These are phyloP conservation scores for Leucoma salicis DNA, from an alignment of 2,888 invertebrate species.

Conservation along the genomic window DNA sequence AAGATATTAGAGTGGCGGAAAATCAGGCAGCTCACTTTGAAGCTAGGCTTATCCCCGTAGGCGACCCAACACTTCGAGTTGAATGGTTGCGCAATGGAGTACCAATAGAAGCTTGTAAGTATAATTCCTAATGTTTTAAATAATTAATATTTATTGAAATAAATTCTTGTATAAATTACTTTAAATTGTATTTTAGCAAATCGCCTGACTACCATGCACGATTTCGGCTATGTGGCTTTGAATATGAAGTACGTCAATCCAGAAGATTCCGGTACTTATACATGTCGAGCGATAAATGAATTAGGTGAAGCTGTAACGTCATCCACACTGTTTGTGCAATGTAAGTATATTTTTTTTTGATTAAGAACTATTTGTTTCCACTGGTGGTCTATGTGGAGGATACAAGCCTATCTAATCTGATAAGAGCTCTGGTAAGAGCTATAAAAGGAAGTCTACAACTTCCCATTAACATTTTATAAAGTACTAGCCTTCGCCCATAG, in stretches of 20 bases:
- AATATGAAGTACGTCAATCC: constrained; percentile 97
- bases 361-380: no score
- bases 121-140: constrained; percentile 7
- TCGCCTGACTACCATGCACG: constrained; percentile 96
- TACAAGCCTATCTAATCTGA: no score
- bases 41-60: constrained; percentile 95
- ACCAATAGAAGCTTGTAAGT: constrained; percentile 93
- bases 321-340: constrained; percentile 93
- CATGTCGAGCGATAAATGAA: constrained; percentile 95
- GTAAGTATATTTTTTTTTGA: constrained; percentile 79
- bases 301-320: constrained; percentile 97
- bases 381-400: no score
- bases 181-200: constrained; percentile 83
- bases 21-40: constrained; percentile 97
- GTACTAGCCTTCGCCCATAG: no score
- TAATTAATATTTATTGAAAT: neutral
- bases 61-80: constrained; percentile 94
- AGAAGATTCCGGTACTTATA: constrained; percentile 98
- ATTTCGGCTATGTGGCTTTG: constrained; percentile 98
- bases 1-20: constrained; percentile 92
- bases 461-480: no score
- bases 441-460: no score
- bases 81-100: constrained; percentile 97
- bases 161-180: neutral
- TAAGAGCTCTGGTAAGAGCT: no score